A percentile compares a stretch with the other conserved stretches of the same genome.
These are phyloP conservation scores for Leptopilina boulardi DNA, from an alignment of 1,140 invertebrate species.

Conservation along the genomic window DNA sequence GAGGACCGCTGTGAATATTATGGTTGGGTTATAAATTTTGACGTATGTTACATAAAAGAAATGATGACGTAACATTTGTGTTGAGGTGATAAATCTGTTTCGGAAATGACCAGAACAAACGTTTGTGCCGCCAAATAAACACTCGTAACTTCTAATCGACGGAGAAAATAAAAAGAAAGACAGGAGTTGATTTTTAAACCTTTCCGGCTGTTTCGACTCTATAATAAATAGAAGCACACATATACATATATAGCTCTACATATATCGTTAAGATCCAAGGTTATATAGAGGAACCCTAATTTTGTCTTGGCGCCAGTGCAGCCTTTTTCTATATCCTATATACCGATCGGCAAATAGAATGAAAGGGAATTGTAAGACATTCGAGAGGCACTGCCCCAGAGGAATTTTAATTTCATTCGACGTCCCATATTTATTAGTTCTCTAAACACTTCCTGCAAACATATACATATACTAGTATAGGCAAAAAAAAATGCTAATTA, in stretches of 20 bases:
- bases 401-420: constrained; percentile 2
- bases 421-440: not conserved
- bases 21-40: not conserved
- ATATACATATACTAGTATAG: no score
- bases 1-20: no score
- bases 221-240: constrained; percentile 1
- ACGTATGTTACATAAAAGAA: not conserved
- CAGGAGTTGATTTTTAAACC: constrained; percentile 20
- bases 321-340: no score
- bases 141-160: constrained; percentile 5
- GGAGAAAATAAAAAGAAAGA: no score
- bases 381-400: not conserved
- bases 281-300: constrained; percentile 16
- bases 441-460: not conserved
- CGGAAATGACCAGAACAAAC: constrained; percentile 4
- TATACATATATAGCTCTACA: no score
- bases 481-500: not conserved
- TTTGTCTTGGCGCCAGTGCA: constrained; percentile 5
- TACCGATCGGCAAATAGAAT: not conserved
- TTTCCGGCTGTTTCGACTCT: not conserved
- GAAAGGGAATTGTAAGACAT: not conserved
- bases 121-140: not conserved
- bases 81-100: not conserved
- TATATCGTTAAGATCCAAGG: constrained; percentile 13
- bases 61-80: not conserved